These are phyloP conservation scores for Mongoloraphidia duomilia DNA, from an alignment of 2,888 invertebrate species.

Conservation along the genomic window DNA sequence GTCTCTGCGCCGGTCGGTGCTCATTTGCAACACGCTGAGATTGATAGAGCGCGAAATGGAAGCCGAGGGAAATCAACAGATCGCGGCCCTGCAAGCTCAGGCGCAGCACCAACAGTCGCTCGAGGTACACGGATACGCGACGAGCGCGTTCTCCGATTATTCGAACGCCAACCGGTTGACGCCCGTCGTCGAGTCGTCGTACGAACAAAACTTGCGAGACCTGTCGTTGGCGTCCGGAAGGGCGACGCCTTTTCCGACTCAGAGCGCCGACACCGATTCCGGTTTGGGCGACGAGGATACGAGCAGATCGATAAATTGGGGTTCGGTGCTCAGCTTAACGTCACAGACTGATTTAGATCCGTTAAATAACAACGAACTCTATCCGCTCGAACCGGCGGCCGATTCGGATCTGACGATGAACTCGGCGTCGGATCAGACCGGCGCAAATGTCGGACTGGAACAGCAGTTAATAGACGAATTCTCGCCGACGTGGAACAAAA, in stretches of 20 bases:
- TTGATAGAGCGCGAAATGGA: slow-evolving; percentile 83
- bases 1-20: slow-evolving; percentile 74
- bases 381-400: slow-evolving; percentile 23
- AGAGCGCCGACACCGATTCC: slow-evolving; percentile 49
- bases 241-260: slow-evolving; percentile 53
- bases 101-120: slow-evolving; percentile 28
- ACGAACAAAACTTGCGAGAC: slow-evolving; percentile 32
- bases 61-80: slow-evolving; percentile 34
- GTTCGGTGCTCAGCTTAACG: slow-evolving; percentile 74
- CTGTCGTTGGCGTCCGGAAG: slow-evolving; percentile 39
- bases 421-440: slow-evolving; percentile 49
- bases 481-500: slow-evolving; percentile 5
- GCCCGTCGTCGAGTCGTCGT: slow-evolving; percentile 16
- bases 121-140: slow-evolving; percentile 27
- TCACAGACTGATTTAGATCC: slow-evolving; percentile 78
- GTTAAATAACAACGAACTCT: slow-evolving; percentile 64
- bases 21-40: slow-evolving; percentile 84
- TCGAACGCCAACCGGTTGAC: slow-evolving; percentile 9
- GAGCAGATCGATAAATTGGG: slow-evolving; percentile 78
- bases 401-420: slow-evolving; percentile 53
- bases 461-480: slow-evolving; percentile 17
- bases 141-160: slow-evolving; percentile 23
- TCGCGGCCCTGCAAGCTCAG: slow-evolving; percentile 31
- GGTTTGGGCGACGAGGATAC: slow-evolving; percentile 63
- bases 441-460: slow-evolving; percentile 28